These are phyloP conservation scores for Mellilla xanthometata DNA, from an alignment of 2,888 invertebrate species.

Conservation along the genomic window DNA sequence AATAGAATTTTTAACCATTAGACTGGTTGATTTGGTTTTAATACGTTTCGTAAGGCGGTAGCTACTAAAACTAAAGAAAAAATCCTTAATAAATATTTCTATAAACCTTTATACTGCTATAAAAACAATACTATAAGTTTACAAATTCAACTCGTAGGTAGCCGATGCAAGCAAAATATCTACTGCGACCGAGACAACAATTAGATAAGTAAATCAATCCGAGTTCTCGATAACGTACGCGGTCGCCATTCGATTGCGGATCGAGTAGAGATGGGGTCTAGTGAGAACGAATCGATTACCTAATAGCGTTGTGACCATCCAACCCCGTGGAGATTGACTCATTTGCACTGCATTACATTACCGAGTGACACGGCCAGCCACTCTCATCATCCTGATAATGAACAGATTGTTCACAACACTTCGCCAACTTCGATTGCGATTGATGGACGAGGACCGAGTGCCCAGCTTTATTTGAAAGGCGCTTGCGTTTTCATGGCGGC, in stretches of 20 bases:
- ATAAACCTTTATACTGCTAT: too few species aligned
- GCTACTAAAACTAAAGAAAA: too few species aligned
- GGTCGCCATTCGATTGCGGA: slow-evolving; percentile 39
- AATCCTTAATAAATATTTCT: too few species aligned
- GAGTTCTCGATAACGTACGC: slow-evolving; percentile 42
- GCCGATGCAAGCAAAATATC: background rate
- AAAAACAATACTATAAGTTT: too few species aligned
- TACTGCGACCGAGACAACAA: slow-evolving; percentile 25
- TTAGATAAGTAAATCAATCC: slow-evolving; percentile 37
- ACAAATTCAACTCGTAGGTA: background rate
- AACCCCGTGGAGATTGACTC: slow-evolving; percentile 78
- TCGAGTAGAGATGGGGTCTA: slow-evolving; percentile 40
- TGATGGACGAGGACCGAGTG: slow-evolving; percentile 15
- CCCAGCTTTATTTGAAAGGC: slow-evolving; percentile 19
- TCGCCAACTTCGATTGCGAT: slow-evolving; percentile 41
- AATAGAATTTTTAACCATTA: too few species aligned
- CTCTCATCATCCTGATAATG: slow-evolving; percentile 77
- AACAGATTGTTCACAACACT: slow-evolving; percentile 58
- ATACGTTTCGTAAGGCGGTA: too few species aligned
- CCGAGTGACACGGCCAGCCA: slow-evolving; percentile 75
- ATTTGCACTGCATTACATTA: slow-evolving; percentile 83
- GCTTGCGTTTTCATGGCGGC: slow-evolving; percentile 1
- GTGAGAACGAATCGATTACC: slow-evolving; percentile 74
- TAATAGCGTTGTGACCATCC: slow-evolving; percentile 71
- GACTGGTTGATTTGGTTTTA: too few species aligned